Evolutionary conservation across 2,888 invertebrate genomes (phyloP).

Genomic region (Hirudinaria manillensis): DNA sequence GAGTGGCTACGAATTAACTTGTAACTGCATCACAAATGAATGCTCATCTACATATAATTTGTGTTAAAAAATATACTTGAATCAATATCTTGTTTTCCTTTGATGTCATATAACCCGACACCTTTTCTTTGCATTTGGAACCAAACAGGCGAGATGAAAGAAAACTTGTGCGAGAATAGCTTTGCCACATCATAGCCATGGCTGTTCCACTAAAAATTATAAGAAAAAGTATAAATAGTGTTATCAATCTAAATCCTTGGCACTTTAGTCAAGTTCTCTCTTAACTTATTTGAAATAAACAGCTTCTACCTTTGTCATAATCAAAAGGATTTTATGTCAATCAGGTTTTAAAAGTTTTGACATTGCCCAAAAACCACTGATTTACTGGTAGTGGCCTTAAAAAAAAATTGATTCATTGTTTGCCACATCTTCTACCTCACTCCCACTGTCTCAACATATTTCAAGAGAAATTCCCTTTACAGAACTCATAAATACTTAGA

Average conservation of each 20-base stretch:
- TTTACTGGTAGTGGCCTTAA: no score
- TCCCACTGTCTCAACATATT: no score
- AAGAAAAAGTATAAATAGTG: neutral
- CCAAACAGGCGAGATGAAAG: slow-evolving; percentile 90
- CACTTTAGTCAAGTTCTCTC: neutral
- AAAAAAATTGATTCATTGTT: no score
- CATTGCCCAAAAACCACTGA: no score
- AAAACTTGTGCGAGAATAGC: slow-evolving; percentile 76
- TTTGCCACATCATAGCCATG: slow-evolving; percentile 89
- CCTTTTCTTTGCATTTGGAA: slow-evolving; percentile 69
- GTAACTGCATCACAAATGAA: neutral
- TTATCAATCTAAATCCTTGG: neutral
- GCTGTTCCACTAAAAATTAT: slow-evolving; percentile 75
- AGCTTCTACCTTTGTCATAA: no score
- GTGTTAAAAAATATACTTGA: slow-evolving; percentile 55
- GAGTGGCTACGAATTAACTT: no score
- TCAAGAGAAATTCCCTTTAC: no score
- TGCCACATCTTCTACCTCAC: no score
- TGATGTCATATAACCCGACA: slow-evolving; percentile 50
- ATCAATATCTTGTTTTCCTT: slow-evolving; percentile 72
- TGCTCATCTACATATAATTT: neutral
- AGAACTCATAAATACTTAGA: no score
- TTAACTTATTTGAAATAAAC: no score
- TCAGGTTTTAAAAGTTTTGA: no score
- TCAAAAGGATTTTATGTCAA: no score